Evolutionary conservation across 1,140 invertebrate genomes (phyloP), one percentile per base, ranked within the genome.

Genomic region (Drosophila dunni): DNA sequence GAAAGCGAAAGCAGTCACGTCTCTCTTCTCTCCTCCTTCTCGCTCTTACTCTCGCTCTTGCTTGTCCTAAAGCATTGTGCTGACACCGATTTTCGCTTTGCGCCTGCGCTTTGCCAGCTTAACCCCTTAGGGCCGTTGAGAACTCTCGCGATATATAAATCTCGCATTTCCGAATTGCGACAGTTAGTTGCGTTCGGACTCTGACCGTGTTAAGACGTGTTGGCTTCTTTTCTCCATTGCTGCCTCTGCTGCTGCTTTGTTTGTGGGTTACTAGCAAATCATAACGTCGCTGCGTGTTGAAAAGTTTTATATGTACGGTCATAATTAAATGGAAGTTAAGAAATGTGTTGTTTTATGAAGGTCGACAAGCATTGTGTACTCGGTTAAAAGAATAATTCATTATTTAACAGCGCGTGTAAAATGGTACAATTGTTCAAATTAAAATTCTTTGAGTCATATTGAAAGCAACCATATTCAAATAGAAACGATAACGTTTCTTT

Each of bases 51-150:
- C 69, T 29, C 51, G 58, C 40, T 34, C 63, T 34, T 40, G 79
- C 75, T 74, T 64, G 62, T 75, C 69, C 69, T 66, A 61, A 66
- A 71, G 68, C 64, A 65, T 50, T 29, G 51, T 56, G 66, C 64
- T 86, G 82, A 81, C 82, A 86, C 83, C 67, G 76, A 77, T 88
- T 86, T 29, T 56, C 79, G 83, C 79, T 86, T 86, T 83, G 83
- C 83, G 83, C 83, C 72, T 88, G 83, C 83, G 83, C 81, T 57
- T 48, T 74, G n/a, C 7, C 7, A 0, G 36, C 44, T 70, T 67
- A 66, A 60, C 58, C 61, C 76, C 73, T 48, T 58, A 50, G 42
- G 72, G 40, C 29, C 67, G 42, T 38, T 56, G 51, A 17, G 10
- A 36, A 33, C 68, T 24, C 65, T 13, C n/a, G 17, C 9, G 11